phyloP scores from a whole-genome alignment of 2,113 vertebrate genomes.

The Podarcis muralis region DNA sequence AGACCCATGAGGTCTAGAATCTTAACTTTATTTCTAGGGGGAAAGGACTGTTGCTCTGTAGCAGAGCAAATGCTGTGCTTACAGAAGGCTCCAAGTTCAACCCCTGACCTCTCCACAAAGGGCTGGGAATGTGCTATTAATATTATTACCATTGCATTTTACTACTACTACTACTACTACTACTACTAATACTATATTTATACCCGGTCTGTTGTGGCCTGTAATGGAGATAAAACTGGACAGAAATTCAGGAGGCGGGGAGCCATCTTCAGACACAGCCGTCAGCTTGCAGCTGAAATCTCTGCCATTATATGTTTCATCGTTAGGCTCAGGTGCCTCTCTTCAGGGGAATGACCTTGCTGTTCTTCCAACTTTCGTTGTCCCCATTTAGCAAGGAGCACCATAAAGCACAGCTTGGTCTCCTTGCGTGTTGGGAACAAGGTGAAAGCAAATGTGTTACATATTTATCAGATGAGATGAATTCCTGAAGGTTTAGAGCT shows the following conservation, averaged over 20 bases:
- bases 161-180: no score
- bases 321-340: background rate
- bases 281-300: background rate
- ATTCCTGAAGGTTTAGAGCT: no score
- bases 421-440: conserved; percentile 3
- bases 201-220: background rate
- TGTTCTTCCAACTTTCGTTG: background rate
- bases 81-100: no score
- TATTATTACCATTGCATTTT: no score
- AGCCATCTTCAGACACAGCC: background rate
- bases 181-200: background rate
- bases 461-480: no score
- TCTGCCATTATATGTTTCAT: background rate
- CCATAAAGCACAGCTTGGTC: background rate
- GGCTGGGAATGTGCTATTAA: no score
- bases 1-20: no score
- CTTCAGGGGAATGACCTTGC: background rate
- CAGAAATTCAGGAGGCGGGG: background rate
- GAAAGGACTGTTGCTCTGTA: no score
- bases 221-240: background rate
- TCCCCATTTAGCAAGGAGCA: background rate
- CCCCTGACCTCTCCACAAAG: no score
- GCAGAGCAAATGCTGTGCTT: no score
- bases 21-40: no score
- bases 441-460: background rate